Evolutionary conservation across 2,888 invertebrate genomes (phyloP), one percentile per base, ranked within the genome.

Genomic region (Drosophila paucipuncta): DNA sequence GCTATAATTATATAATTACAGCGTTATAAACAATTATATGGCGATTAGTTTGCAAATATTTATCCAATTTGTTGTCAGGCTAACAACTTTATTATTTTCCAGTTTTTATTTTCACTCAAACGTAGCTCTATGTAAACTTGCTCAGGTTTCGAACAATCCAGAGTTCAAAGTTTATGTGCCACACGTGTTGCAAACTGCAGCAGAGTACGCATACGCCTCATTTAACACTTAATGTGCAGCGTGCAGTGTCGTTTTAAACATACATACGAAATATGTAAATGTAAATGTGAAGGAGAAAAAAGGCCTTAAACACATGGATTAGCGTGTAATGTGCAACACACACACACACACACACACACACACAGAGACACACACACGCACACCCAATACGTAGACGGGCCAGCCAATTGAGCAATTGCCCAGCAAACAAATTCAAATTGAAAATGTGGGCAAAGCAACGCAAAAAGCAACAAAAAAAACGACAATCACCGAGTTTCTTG

Each of bases 361-460:
- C 33, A 60, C 65, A 49, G 39, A 50, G 37, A 47, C 49, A 57
- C 28, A 57, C 61, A 54, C 39, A 43, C 22, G 22, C 47, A 47
- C 47, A 49, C 31, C 43, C 41, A 77, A 68, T 62, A 60, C 71
- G 80, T 55, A 74, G 82, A 78, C 84, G 71, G 73, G 58, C 73
- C 73, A 89, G 85, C 75, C 91, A 87, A 87, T 90, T 90, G 90
- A 86, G 91, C 91, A 87, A 87, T 87, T 87, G 89, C 87, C 89
- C 90, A 90, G 84, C 90, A 88, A 86, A 89, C 85, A 86, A 83
- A 86, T 86, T 89, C 90, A 90, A 87, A 90, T 87, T 90, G 89
- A 89, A 87, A 85, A 90, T 90, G 87, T 87, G 90, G 86, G 84
- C 90, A 85, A 87, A 89, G 74, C 79, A 74, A 70, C 68, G 76